phyloP scores from a whole-genome alignment of 2,888 invertebrate species.

The Phlogophora meticulosa region DNA sequence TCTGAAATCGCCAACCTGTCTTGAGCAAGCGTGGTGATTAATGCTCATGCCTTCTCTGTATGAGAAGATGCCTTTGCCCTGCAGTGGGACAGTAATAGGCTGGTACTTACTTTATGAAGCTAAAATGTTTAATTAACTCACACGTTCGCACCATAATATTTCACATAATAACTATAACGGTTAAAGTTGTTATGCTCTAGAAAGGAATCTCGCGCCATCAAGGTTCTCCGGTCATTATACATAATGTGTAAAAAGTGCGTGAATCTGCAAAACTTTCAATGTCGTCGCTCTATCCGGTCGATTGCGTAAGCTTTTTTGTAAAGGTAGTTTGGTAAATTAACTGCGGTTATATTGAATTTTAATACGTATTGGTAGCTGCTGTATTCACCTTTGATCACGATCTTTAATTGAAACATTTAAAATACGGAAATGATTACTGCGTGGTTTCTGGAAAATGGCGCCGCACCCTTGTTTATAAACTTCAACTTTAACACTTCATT shows the following conservation, averaged over 20 bases:
- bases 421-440: neutral
- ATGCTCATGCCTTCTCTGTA: too few relatives aligned
- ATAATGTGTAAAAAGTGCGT: constrained; percentile 48
- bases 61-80: too few relatives aligned
- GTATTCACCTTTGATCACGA: constrained; percentile 3
- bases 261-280: constrained; percentile 62
- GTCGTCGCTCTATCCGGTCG: constrained; percentile 35
- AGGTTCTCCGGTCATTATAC: constrained; percentile 45
- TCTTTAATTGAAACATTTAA: neutral
- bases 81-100: too few relatives aligned
- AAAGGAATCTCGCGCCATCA: constrained; percentile 53
- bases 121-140: constrained; percentile 47
- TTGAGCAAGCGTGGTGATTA: too few relatives aligned
- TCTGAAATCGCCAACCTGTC: too few relatives aligned
- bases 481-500: too few relatives aligned
- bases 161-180: constrained; percentile 49
- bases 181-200: constrained; percentile 50
- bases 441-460: neutral
- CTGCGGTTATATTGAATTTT: constrained; percentile 1
- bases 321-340: constrained; percentile 6
- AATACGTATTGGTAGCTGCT: neutral
- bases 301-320: constrained; percentile 42
- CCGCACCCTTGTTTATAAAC: too few relatives aligned
- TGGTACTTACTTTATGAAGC: too few relatives aligned
- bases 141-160: constrained; percentile 45